Evolutionary conservation across 2,888 invertebrate species (phyloP).

Genomic region (Muschampia plurimacula): DNA sequence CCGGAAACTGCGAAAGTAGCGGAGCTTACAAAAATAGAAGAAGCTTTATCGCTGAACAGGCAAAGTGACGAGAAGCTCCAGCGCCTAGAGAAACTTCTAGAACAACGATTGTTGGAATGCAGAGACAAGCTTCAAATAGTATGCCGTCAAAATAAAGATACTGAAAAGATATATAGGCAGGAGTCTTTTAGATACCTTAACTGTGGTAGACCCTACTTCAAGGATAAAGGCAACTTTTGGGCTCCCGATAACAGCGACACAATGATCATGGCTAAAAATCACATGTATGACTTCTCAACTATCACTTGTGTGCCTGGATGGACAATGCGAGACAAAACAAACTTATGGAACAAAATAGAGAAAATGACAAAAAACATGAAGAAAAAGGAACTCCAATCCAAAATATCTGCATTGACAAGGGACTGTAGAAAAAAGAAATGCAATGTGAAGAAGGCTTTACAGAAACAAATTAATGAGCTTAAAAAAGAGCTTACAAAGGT

Average conservation of each 20-base stretch:
- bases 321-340: conserved; percentile 85
- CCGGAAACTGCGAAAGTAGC: background rate
- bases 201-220: conserved; percentile 89
- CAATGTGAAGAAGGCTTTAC: conserved; percentile 36
- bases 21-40: conserved; percentile 55
- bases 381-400: conserved; percentile 52
- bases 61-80: conserved; percentile 63
- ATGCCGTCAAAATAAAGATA: conserved; percentile 38
- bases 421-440: conserved; percentile 43
- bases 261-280: conserved; percentile 61
- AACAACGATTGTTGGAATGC: conserved; percentile 63
- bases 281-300: conserved; percentile 78
- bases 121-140: conserved; percentile 57
- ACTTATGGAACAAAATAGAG: conserved; percentile 78
- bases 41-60: conserved; percentile 68
- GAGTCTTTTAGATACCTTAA: conserved; percentile 59
- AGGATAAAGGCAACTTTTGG: conserved; percentile 82
- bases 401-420: conserved; percentile 56
- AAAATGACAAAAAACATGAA: conserved; percentile 61
- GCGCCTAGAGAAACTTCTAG: conserved; percentile 63
- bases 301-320: conserved; percentile 77
- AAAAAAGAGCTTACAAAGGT: conserved; percentile 54
- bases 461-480: conserved; percentile 49
- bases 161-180: conserved; percentile 45
- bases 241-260: conserved; percentile 87